These are phyloP conservation scores for Lycia hirtaria DNA, from an alignment of 2,888 invertebrate species.

Conservation along the genomic window DNA sequence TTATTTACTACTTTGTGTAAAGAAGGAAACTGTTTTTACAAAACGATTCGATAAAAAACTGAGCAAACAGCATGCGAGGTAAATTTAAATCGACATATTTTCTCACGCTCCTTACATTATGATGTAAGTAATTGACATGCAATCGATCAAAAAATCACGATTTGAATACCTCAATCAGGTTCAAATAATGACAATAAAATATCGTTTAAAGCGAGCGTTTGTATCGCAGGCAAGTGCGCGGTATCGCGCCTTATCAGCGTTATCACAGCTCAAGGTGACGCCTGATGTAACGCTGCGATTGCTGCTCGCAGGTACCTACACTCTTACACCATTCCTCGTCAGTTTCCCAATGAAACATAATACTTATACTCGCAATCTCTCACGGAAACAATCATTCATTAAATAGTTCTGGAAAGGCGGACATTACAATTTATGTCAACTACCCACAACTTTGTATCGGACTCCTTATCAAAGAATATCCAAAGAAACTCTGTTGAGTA, in stretches of 20 bases:
- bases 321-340: slow-evolving; percentile 47
- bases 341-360: slow-evolving; percentile 44
- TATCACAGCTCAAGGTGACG: slow-evolving; percentile 82
- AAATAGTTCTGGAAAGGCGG: neutral
- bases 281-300: slow-evolving; percentile 70
- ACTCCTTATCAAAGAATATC: slow-evolving; percentile 14
- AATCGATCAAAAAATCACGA: slow-evolving; percentile 28
- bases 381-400: neutral
- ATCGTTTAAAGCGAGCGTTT: slow-evolving; percentile 30
- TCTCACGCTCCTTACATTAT: slow-evolving; percentile 10
- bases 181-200: slow-evolving; percentile 34
- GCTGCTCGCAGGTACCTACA: slow-evolving; percentile 62
- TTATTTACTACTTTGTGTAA: too few relatives aligned
- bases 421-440: neutral
- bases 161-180: slow-evolving; percentile 23
- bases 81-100: slow-evolving; percentile 1
- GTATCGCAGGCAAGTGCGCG: slow-evolving; percentile 42
- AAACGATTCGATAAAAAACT: neutral
- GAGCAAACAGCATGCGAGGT: neutral
- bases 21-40: neutral
- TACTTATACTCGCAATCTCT: neutral
- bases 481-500: slow-evolving; percentile 36
- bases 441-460: neutral
- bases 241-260: slow-evolving; percentile 67
- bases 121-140: slow-evolving; percentile 8